phyloP scores from a whole-genome alignment of 2,888 invertebrate genomes.

The Petrolisthes cinctipes region DNA sequence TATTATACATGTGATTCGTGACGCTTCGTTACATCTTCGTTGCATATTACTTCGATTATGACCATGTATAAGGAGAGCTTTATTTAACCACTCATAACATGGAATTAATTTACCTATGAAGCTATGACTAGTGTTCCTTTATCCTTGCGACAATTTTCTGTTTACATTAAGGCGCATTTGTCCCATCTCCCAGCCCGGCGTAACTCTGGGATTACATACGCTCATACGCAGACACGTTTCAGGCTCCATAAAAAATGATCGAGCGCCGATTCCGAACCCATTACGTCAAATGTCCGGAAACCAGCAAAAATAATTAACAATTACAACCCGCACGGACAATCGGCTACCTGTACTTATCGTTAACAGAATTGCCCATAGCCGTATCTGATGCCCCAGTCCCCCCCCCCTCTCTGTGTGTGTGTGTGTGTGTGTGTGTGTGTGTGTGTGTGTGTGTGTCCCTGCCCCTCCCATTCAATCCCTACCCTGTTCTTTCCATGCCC shows the following conservation, averaged over 20 bases:
- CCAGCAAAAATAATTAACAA: slow-evolving; percentile 38
- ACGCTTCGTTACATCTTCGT: no score
- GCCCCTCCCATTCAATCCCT: not conserved
- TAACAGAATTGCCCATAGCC: slow-evolving; percentile 37
- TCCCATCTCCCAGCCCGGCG: not conserved
- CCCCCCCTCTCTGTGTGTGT: no score
- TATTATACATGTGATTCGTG: no score
- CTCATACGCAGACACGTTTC: slow-evolving; percentile 14
- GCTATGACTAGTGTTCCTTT: no score
- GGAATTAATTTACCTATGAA: no score
- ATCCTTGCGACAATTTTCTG: not conserved
- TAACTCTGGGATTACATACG: slow-evolving; percentile 13
- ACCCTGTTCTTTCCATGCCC: not conserved
- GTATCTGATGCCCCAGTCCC: slow-evolving; percentile 21
- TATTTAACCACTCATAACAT: no score
- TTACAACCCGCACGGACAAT: slow-evolving; percentile 29
- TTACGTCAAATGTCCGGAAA: slow-evolving; percentile 29
- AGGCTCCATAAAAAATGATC: slow-evolving; percentile 3
- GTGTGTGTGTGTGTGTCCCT: no score
- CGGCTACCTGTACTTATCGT: slow-evolving; percentile 31
- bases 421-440: no score
- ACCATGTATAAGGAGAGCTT: no score
- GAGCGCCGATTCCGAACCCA: not conserved
- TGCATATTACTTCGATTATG: no score
- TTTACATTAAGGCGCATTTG: slow-evolving; percentile 1